Evolutionary conservation across 2,888 invertebrate species (phyloP), one percentile per base, ranked within the genome.

Genomic region (Meliscaeva auricollis): DNA sequence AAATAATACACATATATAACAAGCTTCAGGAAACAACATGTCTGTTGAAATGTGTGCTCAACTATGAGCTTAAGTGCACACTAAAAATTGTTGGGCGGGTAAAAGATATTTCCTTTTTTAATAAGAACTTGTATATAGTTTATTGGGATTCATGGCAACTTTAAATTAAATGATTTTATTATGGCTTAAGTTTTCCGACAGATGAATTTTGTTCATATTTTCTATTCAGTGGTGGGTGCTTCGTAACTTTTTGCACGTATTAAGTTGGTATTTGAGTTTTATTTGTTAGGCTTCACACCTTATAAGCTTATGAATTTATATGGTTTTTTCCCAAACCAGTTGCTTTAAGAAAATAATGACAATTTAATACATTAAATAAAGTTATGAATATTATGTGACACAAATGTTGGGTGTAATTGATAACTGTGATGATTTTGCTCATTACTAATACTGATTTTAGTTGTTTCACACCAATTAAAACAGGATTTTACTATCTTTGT

Each of bases 161-260:
- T 60, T 26, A 60, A 60, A 60, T 11, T 60, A 60, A 60, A 60
- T 60, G 26, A 41, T 60, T 60, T 60, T 60, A 41, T 44, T 60
- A 60, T 26, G 22, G 60, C 15, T 60, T 5, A 41, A 41, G 41
- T 44, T 26, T 22, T 22, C n/a, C 15, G 26, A 15, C 22, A 44
- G 9, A 60, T 44, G 41, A 60, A 60, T 60, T 58, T 38, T 15
- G 2, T 26, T 60, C 41, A 26, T n/a, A n/a, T 4, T 30, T 15
- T 6, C 6, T 44, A 13, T 26, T 26, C 26, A 26, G 3, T 26
- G 3, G 3, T 26, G 26, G 22, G 5, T 26, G 41, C 15, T 41
- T 60, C 26, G n/a, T 17, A n/a, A 60, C 22, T 60, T 60, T 60
- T 41, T 41, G 26, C 60, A 60, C 41, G 60, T 60, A 4, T 60